Percentiles rank a stretch among this genome's conserved stretches.
These are phyloP conservation scores for Nothobranchius furzeri DNA, from an alignment of 2,113 vertebrate species.

Conservation along the genomic window DNA sequence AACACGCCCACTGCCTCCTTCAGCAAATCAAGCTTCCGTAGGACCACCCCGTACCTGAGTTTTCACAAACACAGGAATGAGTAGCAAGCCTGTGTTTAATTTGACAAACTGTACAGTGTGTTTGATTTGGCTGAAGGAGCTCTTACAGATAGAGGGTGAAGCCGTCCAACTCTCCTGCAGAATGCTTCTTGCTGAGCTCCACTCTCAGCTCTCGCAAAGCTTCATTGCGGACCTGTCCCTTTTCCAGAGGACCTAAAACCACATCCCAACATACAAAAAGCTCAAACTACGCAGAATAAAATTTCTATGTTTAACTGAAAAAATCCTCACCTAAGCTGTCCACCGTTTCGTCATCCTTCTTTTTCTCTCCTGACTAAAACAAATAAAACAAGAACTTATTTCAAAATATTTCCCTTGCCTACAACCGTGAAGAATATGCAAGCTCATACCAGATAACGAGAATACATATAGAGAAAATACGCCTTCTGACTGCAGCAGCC, in stretches of 20 bases:
- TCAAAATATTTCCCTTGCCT: not conserved
- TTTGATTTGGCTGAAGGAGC: not conserved
- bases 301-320: not conserved
- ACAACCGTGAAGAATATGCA: not conserved
- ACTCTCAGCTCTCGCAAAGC: constrained; percentile 92
- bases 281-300: not conserved
- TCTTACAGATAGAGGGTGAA: constrained; percentile 95
- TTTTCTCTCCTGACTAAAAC: constrained; percentile 95
- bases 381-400: constrained; percentile 16
- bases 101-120: not conserved
- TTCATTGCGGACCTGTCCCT: constrained; percentile 98
- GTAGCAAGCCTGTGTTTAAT: not conserved
- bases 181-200: constrained; percentile 97
- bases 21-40: constrained; percentile 93
- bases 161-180: constrained; percentile 90
- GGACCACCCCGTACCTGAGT: constrained; percentile 92
- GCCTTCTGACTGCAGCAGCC: constrained; percentile 96
- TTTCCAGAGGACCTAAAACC: constrained; percentile 90
- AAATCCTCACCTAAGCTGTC: constrained; percentile 91
- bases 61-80: constrained; percentile 7
- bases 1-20: constrained; percentile 97
- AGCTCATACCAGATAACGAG: constrained; percentile 92
- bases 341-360: constrained; percentile 98
- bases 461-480: constrained; percentile 98
- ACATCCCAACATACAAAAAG: not conserved